Evolutionary conservation across 2,797 vertebrate genomes (phyloP).

Genomic region (Sebastes minor): DNA sequence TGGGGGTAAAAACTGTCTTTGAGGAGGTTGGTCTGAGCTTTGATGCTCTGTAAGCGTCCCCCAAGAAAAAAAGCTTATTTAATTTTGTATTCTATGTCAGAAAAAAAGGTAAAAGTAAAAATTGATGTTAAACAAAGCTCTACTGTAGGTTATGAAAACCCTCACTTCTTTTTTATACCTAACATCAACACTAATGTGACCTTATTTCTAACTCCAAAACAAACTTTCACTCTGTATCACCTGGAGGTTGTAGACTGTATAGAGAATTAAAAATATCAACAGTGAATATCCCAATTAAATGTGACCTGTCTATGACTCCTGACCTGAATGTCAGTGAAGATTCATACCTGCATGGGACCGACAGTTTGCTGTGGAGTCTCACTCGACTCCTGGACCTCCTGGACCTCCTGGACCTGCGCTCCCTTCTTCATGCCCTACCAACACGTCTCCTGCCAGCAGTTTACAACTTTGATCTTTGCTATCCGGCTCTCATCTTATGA

Average conservation of each 20-base stretch:
- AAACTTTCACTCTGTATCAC: background rate
- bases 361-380: background rate
- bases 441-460: conserved; percentile 35
- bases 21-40: no score
- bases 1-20: no score
- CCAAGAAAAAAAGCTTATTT: no score
- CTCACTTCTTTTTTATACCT: background rate
- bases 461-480: conserved; percentile 64
- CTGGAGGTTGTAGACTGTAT: background rate
- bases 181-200: background rate
- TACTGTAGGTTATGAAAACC: background rate
- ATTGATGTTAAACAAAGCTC: background rate
- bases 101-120: background rate
- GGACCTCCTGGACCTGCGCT: conserved; percentile 6
- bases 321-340: conserved; percentile 6
- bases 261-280: background rate
- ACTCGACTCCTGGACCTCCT: no score
- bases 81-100: no score
- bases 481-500: conserved; percentile 59
- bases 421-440: conserved; percentile 10
- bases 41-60: no score
- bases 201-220: background rate
- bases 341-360: background rate
- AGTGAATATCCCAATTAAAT: background rate
- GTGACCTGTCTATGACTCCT: conserved; percentile 14